Evolutionary conservation across 2,797 vertebrate genomes (phyloP).

Genomic region (Neosilurus mollespiculum): DNA sequence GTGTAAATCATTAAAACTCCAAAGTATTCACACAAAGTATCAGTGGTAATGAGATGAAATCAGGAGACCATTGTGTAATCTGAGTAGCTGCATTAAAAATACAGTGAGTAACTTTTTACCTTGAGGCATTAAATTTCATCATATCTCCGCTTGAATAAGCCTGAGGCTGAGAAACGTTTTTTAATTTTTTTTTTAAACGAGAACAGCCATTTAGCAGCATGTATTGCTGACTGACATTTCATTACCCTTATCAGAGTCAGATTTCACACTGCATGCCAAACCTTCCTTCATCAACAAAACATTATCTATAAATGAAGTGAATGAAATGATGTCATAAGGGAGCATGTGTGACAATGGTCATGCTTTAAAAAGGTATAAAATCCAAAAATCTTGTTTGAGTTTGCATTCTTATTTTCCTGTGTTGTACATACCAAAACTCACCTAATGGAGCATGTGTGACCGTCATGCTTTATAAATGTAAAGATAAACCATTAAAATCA

Average conservation of each 20-base stretch:
- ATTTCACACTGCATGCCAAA: not conserved
- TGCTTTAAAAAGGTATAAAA: too few relatives aligned
- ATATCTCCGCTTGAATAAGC: slow-evolving; percentile 23
- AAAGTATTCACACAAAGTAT: slow-evolving; percentile 3
- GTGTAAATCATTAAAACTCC: slow-evolving; percentile 35
- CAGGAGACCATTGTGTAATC: slow-evolving; percentile 49
- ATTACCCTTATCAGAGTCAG: not conserved
- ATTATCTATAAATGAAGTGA: too few relatives aligned
- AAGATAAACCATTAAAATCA: too few relatives aligned
- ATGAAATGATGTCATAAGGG: too few relatives aligned
- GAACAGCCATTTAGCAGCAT: slow-evolving; percentile 34
- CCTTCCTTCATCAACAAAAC: not conserved
- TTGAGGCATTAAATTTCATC: slow-evolving; percentile 10
- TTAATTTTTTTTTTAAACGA: slow-evolving; percentile 35
- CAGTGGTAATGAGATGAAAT: not conserved
- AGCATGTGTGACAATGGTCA: too few relatives aligned
- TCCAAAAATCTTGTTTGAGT: too few relatives aligned
- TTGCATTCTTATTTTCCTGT: too few relatives aligned
- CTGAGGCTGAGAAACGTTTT: not conserved
- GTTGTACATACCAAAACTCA: too few relatives aligned
- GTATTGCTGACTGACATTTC: slow-evolving; percentile 17
- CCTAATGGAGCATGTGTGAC: too few relatives aligned
- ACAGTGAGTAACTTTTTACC: slow-evolving; percentile 41
- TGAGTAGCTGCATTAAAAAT: slow-evolving; percentile 66
- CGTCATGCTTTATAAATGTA: too few relatives aligned